Percentiles rank a stretch among this genome's conserved stretches.
phyloP scores from a whole-genome alignment of 30 jellyfish, hydroid and myxozoan genomes.

The Kudoa iwatai region DNA sequence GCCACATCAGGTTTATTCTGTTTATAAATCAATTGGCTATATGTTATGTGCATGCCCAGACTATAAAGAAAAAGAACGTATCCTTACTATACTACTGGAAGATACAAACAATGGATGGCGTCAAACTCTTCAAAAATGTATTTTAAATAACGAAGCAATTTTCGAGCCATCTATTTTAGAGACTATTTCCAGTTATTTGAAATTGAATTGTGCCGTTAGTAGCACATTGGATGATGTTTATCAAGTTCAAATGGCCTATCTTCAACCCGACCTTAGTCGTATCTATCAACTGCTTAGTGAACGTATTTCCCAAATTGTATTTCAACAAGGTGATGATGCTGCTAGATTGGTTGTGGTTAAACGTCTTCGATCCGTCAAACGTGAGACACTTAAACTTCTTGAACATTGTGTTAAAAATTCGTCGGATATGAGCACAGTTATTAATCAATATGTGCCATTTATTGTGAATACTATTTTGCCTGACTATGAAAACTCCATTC shows the following conservation, averaged over 20 bases:
- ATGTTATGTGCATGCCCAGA: constrained; percentile 31
- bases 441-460: constrained; percentile 45
- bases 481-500: constrained; percentile 51
- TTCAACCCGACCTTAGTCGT: constrained; percentile 49
- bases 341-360: constrained; percentile 42
- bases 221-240: not conserved
- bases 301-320: constrained; percentile 44
- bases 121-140: too few relatives aligned
- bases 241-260: not conserved
- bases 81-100: not conserved
- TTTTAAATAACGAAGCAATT: too few relatives aligned
- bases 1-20: constrained; percentile 23
- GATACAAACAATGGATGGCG: not conserved
- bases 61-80: not conserved
- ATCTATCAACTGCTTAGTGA: constrained; percentile 55
- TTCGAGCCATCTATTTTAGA: not conserved
- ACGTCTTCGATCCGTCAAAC: constrained; percentile 63
- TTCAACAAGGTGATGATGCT: constrained; percentile 67
- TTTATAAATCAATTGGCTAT: constrained; percentile 86
- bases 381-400: constrained; percentile 37
- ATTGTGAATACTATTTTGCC: constrained; percentile 36
- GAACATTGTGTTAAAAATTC: too few relatives aligned
- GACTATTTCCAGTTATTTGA: too few relatives aligned
- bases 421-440: too few relatives aligned
- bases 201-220: not conserved